These are phyloP conservation scores for Epicauta chinensis DNA, from an alignment of 1,140 invertebrate genomes.

Conservation along the genomic window DNA sequence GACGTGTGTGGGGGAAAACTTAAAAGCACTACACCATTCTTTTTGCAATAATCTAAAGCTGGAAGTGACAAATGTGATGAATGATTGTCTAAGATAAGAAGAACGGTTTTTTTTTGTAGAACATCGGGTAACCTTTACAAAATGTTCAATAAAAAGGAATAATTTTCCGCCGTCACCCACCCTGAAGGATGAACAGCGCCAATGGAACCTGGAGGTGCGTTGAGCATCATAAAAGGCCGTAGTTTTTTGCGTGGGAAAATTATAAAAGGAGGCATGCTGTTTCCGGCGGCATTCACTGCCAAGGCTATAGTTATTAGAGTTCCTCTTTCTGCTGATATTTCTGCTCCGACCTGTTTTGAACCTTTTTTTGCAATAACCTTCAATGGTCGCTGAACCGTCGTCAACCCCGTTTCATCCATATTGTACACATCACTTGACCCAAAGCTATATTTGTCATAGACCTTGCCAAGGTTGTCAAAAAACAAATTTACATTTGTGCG, in stretches of 20 bases:
- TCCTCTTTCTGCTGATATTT: constrained; percentile 42
- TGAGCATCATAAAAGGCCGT: no score
- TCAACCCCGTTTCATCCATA: constrained; percentile 39
- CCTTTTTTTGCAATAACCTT: constrained; percentile 36
- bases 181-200: constrained; percentile 39
- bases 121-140: constrained; percentile 38
- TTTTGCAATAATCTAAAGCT: constrained; percentile 32
- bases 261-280: constrained; percentile 40
- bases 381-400: constrained; percentile 34
- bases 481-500: constrained; percentile 16
- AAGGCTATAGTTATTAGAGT: constrained; percentile 38
- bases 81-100: constrained; percentile 40
- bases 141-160: constrained; percentile 35
- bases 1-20: constrained; percentile 13
- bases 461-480: constrained; percentile 21
- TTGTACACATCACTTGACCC: constrained; percentile 20
- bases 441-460: constrained; percentile 24
- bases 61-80: constrained; percentile 35
- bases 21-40: constrained; percentile 39
- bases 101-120: constrained; percentile 21
- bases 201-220: not conserved
- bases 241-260: constrained; percentile 32
- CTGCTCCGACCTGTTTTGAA: constrained; percentile 41
- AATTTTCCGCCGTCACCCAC: constrained; percentile 43
- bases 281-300: constrained; percentile 38